Percentiles rank a stretch among this genome's conserved stretches.
Conservation (phyloP, 2,113 vertebrate species). For the Felis catus region DNA sequence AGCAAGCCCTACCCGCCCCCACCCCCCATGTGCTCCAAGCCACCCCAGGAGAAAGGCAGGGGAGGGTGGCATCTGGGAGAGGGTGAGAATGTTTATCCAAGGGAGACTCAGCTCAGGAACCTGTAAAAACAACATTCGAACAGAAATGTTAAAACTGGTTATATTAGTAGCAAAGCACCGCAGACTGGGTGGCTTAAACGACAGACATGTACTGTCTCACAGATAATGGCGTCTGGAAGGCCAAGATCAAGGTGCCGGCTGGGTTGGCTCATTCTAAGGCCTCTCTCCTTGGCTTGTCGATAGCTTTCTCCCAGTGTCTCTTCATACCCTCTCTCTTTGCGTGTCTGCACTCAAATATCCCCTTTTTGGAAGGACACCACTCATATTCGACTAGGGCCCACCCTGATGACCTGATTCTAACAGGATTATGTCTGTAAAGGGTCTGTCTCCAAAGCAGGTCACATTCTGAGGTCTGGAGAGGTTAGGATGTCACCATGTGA, state of each 20-base stretch:
- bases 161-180: neutral
- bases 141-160: neutral
- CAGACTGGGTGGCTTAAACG: neutral
- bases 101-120: neutral
- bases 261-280: fast-evolving
- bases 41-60: neutral
- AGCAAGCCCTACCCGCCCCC: neutral
- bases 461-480: neutral
- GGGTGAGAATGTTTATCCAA: neutral
- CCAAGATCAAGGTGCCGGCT: neutral
- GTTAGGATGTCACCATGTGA: neutral
- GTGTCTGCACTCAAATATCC: neutral
- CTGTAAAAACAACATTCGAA: neutral
- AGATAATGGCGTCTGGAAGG: neutral
- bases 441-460: neutral
- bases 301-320: neutral
- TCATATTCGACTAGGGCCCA: neutral
- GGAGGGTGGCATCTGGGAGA: neutral
- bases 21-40: neutral
- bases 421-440: neutral
- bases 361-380: neutral
- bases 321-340: fast-evolving
- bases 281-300: neutral
- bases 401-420: neutral
- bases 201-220: neutral